Evolutionary conservation across 2,888 invertebrate genomes (phyloP).

Genomic region (Megastigmus dorsalis): DNA sequence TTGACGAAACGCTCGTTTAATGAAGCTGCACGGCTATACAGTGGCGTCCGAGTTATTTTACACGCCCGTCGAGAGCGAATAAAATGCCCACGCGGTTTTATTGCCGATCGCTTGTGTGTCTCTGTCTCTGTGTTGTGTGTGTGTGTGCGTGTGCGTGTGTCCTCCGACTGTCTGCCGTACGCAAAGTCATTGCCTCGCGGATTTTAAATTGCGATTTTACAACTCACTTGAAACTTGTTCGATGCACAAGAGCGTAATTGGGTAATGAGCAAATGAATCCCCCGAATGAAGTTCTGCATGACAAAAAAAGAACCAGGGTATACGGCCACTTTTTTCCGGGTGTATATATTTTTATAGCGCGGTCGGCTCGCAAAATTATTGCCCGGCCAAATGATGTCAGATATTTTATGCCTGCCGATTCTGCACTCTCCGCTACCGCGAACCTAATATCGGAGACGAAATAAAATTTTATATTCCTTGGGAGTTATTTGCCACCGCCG

Average conservation of each 20-base stretch:
- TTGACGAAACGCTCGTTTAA: slow-evolving; percentile 25
- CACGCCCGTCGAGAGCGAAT: slow-evolving; percentile 16
- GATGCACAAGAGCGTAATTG: slow-evolving; percentile 18
- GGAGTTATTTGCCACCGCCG: no score
- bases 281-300: slow-evolving; percentile 1
- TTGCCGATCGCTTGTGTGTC: no score
- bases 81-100: slow-evolving; percentile 37
- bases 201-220: slow-evolving; percentile 50
- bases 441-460: no score
- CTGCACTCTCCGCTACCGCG: no score
- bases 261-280: slow-evolving; percentile 39
- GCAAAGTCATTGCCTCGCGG: slow-evolving; percentile 31
- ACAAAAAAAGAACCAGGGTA: neutral
- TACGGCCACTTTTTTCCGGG: neutral
- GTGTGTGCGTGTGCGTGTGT: no score
- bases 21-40: slow-evolving; percentile 2
- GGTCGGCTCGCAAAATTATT: neutral
- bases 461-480: no score
- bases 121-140: no score
- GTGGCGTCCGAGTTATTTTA: slow-evolving; percentile 19
- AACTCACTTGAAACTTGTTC: slow-evolving; percentile 41
- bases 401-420: no score
- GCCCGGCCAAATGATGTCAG: neutral
- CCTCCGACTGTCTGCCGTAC: neutral
- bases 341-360: slow-evolving; percentile 1